phyloP scores from a whole-genome alignment of 2,113 vertebrate genomes.

The Malurus alboscapulatus region DNA sequence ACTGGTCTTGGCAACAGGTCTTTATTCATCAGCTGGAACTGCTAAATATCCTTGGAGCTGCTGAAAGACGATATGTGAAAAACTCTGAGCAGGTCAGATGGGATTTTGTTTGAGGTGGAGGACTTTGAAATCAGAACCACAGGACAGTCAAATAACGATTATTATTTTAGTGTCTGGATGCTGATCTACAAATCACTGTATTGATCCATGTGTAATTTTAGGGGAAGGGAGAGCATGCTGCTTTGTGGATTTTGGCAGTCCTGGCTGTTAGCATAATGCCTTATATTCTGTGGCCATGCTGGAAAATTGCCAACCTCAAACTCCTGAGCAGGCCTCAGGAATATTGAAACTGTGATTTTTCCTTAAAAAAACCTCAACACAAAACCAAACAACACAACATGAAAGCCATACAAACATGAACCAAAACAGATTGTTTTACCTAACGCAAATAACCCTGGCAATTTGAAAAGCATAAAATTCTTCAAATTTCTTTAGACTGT shows the following conservation, averaged over 20 bases:
- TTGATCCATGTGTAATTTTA: constrained; percentile 17
- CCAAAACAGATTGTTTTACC: background rate
- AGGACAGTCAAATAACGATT: background rate
- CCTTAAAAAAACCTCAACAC: background rate
- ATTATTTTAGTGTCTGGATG: constrained; percentile 28
- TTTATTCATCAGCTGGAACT: constrained; percentile 33
- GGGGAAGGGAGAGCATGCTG: background rate
- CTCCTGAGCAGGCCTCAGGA: background rate
- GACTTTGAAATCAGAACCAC: constrained; percentile 25
- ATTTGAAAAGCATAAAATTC: background rate
- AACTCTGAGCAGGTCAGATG: background rate
- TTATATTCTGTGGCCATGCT: background rate
- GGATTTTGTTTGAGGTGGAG: constrained; percentile 7
- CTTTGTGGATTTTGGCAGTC: constrained; percentile 18
- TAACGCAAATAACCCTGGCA: background rate
- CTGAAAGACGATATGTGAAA: background rate
- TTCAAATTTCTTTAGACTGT: background rate
- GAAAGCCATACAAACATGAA: background rate
- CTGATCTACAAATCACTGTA: constrained; percentile 34
- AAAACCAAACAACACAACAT: background rate
- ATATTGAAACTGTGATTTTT: background rate
- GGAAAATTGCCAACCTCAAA: constrained; percentile 3
- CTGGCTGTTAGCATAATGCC: background rate
- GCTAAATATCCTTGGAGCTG: background rate
- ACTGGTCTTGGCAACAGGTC: background rate